Conservation (phyloP, 2,113 vertebrate species). For the Grallaria varia region DNA sequence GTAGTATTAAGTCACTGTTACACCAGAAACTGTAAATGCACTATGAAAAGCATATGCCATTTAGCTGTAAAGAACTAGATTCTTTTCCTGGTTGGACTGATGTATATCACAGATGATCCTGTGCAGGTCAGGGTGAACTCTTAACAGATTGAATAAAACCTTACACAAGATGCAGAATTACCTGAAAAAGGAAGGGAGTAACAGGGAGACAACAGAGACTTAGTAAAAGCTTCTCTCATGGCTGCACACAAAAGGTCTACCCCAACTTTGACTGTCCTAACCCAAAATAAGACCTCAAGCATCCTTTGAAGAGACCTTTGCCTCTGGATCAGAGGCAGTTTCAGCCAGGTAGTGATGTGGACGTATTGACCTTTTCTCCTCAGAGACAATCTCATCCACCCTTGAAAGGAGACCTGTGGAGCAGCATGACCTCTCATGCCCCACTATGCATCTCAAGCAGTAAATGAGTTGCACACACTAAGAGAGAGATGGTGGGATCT, state of each 20-base stretch:
- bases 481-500: neutral
- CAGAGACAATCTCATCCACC: neutral
- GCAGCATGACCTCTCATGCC: accelerated
- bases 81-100: neutral
- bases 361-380: neutral
- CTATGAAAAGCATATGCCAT: neutral
- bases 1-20: neutral
- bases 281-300: neutral
- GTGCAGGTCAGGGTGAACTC: neutral
- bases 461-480: neutral
- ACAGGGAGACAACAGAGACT: neutral
- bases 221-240: neutral
- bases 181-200: neutral
- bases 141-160: neutral
- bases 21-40: neutral
- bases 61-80: neutral
- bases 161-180: neutral
- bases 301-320: neutral
- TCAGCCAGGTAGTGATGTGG: neutral
- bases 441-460: neutral
- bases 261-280: neutral
- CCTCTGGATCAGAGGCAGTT: neutral
- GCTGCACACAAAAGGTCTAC: neutral
- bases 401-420: neutral
- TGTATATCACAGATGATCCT: neutral